These are phyloP conservation scores for Elymnias hypermnestra DNA, from an alignment of 1,140 invertebrate genomes.

Conservation along the genomic window DNA sequence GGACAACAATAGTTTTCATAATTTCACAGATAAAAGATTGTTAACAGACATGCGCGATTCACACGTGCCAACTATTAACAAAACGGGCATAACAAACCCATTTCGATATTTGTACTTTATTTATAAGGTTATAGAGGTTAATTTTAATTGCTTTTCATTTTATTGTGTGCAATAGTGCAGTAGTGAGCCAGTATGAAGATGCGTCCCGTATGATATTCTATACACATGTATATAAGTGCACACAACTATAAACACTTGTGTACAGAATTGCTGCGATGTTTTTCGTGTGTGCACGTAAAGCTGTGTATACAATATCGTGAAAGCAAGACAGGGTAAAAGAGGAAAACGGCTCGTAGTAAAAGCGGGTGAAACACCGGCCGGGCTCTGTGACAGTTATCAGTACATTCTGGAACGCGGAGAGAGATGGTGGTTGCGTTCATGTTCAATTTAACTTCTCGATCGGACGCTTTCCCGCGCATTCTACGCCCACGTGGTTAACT, in stretches of 20 bases:
- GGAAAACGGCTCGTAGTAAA: conserved; percentile 57
- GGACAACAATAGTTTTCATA: conserved; percentile 63
- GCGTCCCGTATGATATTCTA: conserved; percentile 37
- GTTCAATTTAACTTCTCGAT: conserved; percentile 39
- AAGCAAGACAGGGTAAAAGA: conserved; percentile 64
- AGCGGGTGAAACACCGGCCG: conserved; percentile 49
- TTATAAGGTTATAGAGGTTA: neutral
- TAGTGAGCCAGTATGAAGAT: conserved; percentile 39
- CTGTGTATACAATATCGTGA: conserved; percentile 54
- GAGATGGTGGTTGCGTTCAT: conserved; percentile 53
- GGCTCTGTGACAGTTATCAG: conserved; percentile 55
- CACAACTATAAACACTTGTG: conserved; percentile 28
- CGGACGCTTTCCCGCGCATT: conserved; percentile 57
- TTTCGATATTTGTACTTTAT: neutral
- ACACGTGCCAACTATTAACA: neutral
- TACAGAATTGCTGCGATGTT: conserved; percentile 35
- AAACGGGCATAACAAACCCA: neutral
- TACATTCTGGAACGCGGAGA: conserved; percentile 46
- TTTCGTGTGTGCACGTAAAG: conserved; percentile 50
- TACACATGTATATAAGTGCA: conserved; percentile 23
- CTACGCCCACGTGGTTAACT: conserved; percentile 37
- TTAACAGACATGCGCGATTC: conserved; percentile 62
- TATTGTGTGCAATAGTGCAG: conserved; percentile 50
- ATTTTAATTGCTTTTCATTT: conserved; percentile 8
- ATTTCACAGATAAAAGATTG: conserved; percentile 45